Conservation (phyloP, 2,113 vertebrate species). For the Struthidea cinerea region DNA sequence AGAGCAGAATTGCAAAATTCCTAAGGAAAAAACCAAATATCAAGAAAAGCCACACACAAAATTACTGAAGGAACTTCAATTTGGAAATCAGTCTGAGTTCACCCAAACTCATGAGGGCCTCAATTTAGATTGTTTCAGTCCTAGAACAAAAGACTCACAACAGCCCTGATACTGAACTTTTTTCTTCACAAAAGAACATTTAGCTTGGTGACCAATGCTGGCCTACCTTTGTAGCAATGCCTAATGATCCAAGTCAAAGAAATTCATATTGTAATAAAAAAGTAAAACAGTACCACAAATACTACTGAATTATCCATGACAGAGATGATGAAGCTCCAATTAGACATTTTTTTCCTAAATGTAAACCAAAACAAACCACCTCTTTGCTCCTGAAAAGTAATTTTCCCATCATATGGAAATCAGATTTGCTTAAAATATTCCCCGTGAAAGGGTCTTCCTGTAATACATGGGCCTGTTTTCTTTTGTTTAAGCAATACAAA, state of each 20-base stretch:
- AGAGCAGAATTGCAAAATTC: not conserved
- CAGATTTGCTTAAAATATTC: not conserved
- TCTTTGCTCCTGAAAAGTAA: not conserved
- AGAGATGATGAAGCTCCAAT: not conserved
- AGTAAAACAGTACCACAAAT: not conserved
- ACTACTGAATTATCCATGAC: not conserved
- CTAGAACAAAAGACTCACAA: not conserved
- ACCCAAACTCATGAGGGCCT: not conserved
- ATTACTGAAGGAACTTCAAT: not conserved
- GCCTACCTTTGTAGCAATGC: not conserved
- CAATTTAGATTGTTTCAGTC: not conserved
- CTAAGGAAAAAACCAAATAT: not conserved
- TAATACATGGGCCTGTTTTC: not conserved
- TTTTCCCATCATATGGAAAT: not conserved
- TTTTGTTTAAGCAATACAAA: conserved; percentile 30
- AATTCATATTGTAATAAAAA: not conserved
- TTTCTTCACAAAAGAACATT: not conserved
- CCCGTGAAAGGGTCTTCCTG: not conserved
- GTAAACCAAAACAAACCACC: not conserved
- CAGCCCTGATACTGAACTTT: not conserved
- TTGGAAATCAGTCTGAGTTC: not conserved
- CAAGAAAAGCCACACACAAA: not conserved
- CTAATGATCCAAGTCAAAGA: not conserved
- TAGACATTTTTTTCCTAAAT: not conserved
- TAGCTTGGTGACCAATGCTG: not conserved